These are phyloP conservation scores for Drosophila ambigua DNA, from an alignment of 1,140 invertebrate species.

Conservation along the genomic window DNA sequence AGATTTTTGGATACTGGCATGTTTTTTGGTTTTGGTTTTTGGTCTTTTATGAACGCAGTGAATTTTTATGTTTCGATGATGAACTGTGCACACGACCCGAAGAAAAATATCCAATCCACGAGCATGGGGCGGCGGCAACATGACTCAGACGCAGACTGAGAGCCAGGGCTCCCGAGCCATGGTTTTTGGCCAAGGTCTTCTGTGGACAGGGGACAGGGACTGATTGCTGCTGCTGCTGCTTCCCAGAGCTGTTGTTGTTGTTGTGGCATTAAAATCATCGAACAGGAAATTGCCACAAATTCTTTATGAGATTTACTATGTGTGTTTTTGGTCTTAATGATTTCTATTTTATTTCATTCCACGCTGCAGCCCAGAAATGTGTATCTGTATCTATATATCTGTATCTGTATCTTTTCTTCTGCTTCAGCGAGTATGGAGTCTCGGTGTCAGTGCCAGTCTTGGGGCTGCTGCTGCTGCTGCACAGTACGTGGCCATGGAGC, in stretches of 20 bases:
- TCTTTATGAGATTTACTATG: conserved; percentile 78
- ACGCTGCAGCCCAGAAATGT: conserved; percentile 16
- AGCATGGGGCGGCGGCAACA: conserved; percentile 67
- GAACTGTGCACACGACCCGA: conserved; percentile 77
- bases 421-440: conserved; percentile 27
- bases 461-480: conserved; percentile 11
- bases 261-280: conserved; percentile 64
- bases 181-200: conserved; percentile 24
- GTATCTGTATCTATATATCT: conserved; percentile 5
- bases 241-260: conserved; percentile 49
- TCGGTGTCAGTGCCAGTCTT: too few relatives aligned
- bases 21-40: conserved; percentile 10
- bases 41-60: conserved; percentile 73
- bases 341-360: conserved; percentile 76
- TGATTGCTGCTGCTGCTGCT: conserved; percentile 12
- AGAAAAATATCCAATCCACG: conserved; percentile 24
- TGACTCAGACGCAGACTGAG: conserved; percentile 54
- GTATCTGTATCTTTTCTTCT: conserved; percentile 35
- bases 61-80: conserved; percentile 81
- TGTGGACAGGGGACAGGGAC: background rate
- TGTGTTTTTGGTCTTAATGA: conserved; percentile 74
- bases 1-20: conserved; percentile 62
- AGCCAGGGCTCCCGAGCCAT: conserved; percentile 20
- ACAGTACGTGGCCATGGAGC: conserved; percentile 67
- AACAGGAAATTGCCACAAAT: conserved; percentile 80